Evolutionary conservation across 2,113 vertebrate species (phyloP).

Genomic region (Calypte anna): DNA sequence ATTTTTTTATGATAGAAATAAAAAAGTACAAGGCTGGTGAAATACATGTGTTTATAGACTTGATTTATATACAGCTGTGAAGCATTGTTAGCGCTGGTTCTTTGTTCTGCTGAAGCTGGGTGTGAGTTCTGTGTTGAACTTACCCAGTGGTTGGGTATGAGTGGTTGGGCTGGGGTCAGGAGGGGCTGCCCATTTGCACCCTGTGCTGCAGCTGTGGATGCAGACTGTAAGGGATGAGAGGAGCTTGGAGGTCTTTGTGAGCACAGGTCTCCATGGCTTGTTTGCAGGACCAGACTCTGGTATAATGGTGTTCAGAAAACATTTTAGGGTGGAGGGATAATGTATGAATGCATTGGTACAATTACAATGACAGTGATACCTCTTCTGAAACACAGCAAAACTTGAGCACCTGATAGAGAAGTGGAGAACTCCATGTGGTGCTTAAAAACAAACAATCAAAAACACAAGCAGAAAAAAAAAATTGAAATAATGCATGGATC

Average conservation of each 20-base stretch:
- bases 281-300: background rate
- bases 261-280: background rate
- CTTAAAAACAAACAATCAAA: background rate
- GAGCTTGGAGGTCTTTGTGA: fast-evolving
- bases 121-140: background rate
- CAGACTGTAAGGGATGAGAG: background rate
- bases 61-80: slow-evolving; percentile 3
- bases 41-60: background rate
- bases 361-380: background rate
- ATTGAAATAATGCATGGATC: background rate
- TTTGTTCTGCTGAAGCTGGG: background rate
- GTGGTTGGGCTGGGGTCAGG: background rate
- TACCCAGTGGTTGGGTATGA: fast-evolving
- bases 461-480: background rate
- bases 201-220: background rate
- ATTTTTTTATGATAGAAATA: background rate
- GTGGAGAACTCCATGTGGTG: background rate
- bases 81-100: background rate
- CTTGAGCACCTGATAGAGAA: background rate
- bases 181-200: fast-evolving
- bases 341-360: background rate
- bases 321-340: too few species aligned
- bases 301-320: background rate
- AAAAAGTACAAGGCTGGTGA: background rate
- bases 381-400: background rate